phyloP scores from a whole-genome alignment of 2,113 vertebrate species.

The Orycteropus afer region DNA sequence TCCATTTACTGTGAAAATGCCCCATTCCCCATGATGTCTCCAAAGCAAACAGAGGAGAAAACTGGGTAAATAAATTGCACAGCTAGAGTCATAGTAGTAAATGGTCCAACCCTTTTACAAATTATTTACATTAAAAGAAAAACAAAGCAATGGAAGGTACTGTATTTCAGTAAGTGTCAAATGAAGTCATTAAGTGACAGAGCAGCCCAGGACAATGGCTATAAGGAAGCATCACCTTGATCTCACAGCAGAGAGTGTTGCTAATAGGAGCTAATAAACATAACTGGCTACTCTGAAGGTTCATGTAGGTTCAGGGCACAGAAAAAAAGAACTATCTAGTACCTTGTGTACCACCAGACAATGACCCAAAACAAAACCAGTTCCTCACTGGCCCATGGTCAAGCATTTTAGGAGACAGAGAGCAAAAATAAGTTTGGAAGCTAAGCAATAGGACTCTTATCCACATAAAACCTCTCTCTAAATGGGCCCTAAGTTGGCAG shows the following conservation, averaged over 20 bases:
- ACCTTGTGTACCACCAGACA: conserved; percentile 60
- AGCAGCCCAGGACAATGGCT: background rate
- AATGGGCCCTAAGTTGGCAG: background rate
- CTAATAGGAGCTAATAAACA: background rate
- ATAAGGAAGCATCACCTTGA: background rate
- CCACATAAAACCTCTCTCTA: conserved; percentile 42
- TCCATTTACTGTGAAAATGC: background rate
- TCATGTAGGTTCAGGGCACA: background rate
- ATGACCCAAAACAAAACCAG: conserved; percentile 49
- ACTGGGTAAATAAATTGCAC: accelerated
- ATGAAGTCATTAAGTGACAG: background rate
- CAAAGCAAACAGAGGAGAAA: background rate
- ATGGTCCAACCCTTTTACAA: background rate
- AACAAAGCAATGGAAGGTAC: background rate
- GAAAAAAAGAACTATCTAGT: conserved; percentile 10
- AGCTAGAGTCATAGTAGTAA: background rate
- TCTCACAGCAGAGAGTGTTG: accelerated
- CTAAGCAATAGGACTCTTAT: background rate
- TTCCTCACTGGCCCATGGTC: background rate
- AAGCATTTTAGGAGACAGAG: background rate
- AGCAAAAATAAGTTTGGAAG: conserved; percentile 37
- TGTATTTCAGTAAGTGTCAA: background rate
- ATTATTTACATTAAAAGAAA: background rate
- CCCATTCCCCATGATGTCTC: background rate
- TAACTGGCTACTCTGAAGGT: background rate